These are phyloP conservation scores for Bombus affinis DNA, from an alignment of 1,140 invertebrate species.

Conservation along the genomic window DNA sequence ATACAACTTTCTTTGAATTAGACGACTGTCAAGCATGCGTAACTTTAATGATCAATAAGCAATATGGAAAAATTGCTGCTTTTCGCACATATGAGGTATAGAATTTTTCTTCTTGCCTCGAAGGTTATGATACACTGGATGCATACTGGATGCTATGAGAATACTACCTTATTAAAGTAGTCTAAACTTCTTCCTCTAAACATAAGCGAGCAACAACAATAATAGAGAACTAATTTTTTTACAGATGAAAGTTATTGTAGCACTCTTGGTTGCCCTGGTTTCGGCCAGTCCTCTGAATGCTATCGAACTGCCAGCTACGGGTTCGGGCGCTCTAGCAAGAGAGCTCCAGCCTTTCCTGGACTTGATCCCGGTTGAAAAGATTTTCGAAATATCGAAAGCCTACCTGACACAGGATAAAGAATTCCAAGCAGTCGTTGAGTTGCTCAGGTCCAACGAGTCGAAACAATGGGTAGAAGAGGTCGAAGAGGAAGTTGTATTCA, in stretches of 20 bases:
- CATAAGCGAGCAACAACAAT: neutral
- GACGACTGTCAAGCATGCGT: neutral
- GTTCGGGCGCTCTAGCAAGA: constrained; percentile 16
- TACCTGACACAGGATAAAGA: constrained; percentile 19
- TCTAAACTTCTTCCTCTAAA: no score
- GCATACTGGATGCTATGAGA: no score
- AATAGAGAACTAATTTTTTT: neutral
- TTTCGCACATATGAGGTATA: neutral
- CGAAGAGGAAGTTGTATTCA: constrained; percentile 38
- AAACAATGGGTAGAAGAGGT: constrained; percentile 37
- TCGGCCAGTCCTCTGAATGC: neutral
- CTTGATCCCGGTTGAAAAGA: neutral
- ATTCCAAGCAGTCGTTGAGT: constrained; percentile 24
- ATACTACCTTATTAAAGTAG: no score
- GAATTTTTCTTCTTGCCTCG: no score
- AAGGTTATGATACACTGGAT: no score
- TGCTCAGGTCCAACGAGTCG: neutral
- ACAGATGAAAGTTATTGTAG: constrained; percentile 53
- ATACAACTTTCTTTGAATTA: neutral
- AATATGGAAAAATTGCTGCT: neutral
- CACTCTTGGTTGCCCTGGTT: constrained; percentile 30
- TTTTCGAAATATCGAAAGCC: neutral
- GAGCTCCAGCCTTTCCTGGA: constrained; percentile 43
- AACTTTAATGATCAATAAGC: neutral
- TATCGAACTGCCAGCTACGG: constrained; percentile 26